Conservation (phyloP, 2,113 vertebrate genomes). For the Mohoua ochrocephala region DNA sequence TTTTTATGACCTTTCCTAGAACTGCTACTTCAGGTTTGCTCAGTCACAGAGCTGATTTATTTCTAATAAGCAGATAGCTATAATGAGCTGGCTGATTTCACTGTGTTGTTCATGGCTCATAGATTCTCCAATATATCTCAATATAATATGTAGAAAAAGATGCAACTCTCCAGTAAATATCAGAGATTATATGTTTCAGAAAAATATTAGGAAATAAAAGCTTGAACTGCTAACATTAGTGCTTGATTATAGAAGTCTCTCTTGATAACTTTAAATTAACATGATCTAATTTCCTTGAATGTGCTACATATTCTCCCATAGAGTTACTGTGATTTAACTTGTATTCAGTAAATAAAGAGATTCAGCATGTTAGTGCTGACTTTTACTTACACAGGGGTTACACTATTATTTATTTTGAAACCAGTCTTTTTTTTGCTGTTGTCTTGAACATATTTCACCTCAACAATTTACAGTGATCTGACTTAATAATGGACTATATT, state of each 20-base stretch:
- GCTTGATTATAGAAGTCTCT: not conserved
- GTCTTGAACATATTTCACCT: not conserved
- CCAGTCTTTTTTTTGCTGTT: not conserved
- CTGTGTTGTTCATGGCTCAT: not conserved
- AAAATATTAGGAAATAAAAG: not conserved
- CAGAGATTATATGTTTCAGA: not conserved
- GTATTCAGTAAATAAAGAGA: not conserved
- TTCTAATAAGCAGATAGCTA: not conserved
- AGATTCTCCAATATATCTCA: not conserved
- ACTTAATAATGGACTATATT: not conserved
- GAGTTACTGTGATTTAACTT: not conserved
- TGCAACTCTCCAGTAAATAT: not conserved
- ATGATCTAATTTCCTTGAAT: not conserved
- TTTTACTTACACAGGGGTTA: not conserved
- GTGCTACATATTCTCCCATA: not conserved
- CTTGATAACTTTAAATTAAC: not conserved
- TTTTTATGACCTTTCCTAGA: not conserved
- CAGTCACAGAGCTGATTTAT: not conserved
- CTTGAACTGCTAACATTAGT: not conserved
- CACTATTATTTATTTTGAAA: not conserved
- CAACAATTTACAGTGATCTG: not conserved
- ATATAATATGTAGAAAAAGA: not conserved
- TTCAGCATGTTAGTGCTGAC: not conserved
- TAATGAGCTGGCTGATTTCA: not conserved
- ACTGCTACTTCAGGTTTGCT: not conserved